Base-by-base conservation (phyloP, 2,888 invertebrate genomes). In the Pyrrhia umbra region DNA sequence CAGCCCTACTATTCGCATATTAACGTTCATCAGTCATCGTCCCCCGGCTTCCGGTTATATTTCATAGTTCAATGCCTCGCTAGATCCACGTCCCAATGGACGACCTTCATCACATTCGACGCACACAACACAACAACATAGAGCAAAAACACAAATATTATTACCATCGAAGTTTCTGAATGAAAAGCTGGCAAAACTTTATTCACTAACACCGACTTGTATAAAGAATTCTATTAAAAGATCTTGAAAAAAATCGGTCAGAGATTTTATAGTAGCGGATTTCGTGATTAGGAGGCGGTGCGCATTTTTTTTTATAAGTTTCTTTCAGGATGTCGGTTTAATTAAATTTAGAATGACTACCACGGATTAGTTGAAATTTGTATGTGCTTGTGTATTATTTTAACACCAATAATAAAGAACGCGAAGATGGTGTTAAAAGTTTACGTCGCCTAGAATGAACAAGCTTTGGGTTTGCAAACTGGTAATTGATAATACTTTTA, bases 31-130 rank as follows among this genome's bases (percentile, higher is more conserved):
- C 92, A 91, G 92, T 92, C 93, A 92, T 90, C 88, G 90, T 88
- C 90, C 92, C 80, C 82, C 82, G 82, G 79, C 88, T 92, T 93
- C 92, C 93, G 92, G 90, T 88, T 87, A 81, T 86, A 88, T 88
- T 88, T 87, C 87, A 87, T 88, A 90, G 93, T 93, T 93, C 92
- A 93, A 91, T 91, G 93, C 85, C 92, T 92, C 85, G 79, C 71
- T 82, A 88, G 83, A 86, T 51, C 83, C 77, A 77, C 81, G 84
- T 83, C 84, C 85, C 77, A 83, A 80, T 75, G 76, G 68, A 68
- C 85, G 91, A 90, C 92, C 92, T 92, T 92, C 90, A 84, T 66
- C 72, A 59, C 71, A 84, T 86, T 85, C 75, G 77, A 79, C 83
- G 79, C 83, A 82, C 84, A 80, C 73, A 74, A 59, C 43, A 46